Evolutionary conservation across 2,113 vertebrate species (phyloP), one percentile per base, ranked within the genome.

Genomic region (Patagioenas fasciata): DNA sequence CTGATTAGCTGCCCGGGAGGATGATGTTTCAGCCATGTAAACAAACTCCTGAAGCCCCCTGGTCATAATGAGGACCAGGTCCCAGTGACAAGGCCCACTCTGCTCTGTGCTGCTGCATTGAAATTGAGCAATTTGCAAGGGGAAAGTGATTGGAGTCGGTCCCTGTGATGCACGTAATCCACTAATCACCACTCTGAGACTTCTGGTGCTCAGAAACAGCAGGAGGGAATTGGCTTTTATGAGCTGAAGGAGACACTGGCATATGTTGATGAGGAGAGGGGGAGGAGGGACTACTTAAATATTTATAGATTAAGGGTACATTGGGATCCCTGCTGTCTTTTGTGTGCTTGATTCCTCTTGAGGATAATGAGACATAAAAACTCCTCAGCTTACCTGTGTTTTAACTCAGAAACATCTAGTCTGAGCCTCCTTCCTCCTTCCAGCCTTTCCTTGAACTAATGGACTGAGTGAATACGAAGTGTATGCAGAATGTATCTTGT

Each of bases 81-180:
- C 94, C 87, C 80, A 34, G 96, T 11, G 80, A 96, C 87, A 91
- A 80, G 96, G 65, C 93, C 95, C 61, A 17, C 81, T 96, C 77
- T 75, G 92, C 69, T 83, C 87, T 95, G 97, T 98, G 98, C 96
- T n/a, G 48, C 85, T 85, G 97, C 97, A 98, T 98, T 25, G 50
- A 83, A 89, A 54, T 81, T 80, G 87, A 97, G 96, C 97, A 98
- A 97, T 98, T 98, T 98, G 96, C 96, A 70, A 84, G 91, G 95
- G 91, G 75, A 96, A 96, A 97, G 94, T 97, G 98, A 98, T 98
- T 98, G 97, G 96, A 98, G 97, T 94, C 94, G 96, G 96, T 95
- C 96, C 94, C 58, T n/a, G 90, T 34, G 94, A 94, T 95, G 97
- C 98, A 98, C 97, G 97, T 94, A 98, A 93, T 97, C 95, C 88